Percentiles rank a stretch among this genome's conserved stretches.
Conservation (phyloP, 2,888 invertebrate species). For the Rotaria socialis region DNA sequence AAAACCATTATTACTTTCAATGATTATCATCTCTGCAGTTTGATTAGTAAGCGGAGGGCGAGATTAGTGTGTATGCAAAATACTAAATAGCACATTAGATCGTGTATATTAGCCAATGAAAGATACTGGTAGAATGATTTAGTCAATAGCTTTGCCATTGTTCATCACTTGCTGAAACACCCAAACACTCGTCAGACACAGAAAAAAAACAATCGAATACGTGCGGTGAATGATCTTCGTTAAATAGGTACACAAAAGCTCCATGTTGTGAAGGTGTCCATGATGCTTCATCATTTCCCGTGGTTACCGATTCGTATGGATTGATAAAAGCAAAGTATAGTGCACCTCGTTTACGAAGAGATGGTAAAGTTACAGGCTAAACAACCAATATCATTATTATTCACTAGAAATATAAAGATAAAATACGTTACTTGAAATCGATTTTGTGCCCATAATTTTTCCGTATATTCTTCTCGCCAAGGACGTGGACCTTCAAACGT, state of each 20-base stretch:
- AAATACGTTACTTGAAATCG: neutral
- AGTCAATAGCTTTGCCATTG: too few species aligned
- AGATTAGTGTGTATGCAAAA: too few species aligned
- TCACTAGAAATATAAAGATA: neutral
- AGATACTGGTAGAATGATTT: too few species aligned
- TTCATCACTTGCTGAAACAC: neutral
- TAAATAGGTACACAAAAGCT: neutral
- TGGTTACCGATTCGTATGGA: neutral
- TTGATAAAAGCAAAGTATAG: neutral
- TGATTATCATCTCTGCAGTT: too few species aligned
- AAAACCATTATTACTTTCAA: too few species aligned
- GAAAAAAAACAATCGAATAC: constrained; percentile 3
- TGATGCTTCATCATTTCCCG: neutral
- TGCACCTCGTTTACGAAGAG: neutral
- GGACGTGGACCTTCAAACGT: neutral
- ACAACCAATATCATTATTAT: neutral
- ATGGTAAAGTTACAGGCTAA: neutral
- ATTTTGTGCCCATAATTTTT: neutral
- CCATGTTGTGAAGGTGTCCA: neutral
- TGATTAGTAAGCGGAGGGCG: too few species aligned
- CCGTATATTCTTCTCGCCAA: neutral
- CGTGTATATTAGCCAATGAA: too few species aligned
- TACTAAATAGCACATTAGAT: too few species aligned
- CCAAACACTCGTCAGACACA: neutral
- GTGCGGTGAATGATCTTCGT: neutral